Evolutionary conservation across 1,140 invertebrate genomes (phyloP), one percentile per base, ranked within the genome.

Genomic region (Carcinoscorpius rotundicauda): DNA sequence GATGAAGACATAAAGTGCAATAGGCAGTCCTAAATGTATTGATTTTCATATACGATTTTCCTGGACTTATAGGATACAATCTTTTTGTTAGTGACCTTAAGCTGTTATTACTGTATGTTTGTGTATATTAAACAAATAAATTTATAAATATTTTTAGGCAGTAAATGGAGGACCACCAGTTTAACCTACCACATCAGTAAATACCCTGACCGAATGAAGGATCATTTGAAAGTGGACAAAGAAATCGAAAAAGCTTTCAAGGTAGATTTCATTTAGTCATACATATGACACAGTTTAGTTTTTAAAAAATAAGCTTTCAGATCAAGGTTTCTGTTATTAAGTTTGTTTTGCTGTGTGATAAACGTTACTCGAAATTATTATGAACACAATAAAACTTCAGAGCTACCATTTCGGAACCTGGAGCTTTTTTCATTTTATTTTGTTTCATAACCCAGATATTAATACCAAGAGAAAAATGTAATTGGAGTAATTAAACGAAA

Each of bases 101-200:
- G 29, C 6, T 53, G 61, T 63, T 3, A 63, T 52, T 61, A 50
- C n/a, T 60, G 3, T 64, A 9, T 67, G 70, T 70, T 64, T 67
- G 65, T 61, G 69, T 29, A 29, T 29, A 29, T 29, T 29, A 29
- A 0, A 29, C 29, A 29, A 29, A 29, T 29, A 29, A 29, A 29
- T 29, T 29, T 29, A 29, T 29, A 29, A 29, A 29, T 29, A 29
- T 29, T 76, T 73, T 52, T 72, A 91, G 89, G 90, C 11, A 93
- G 89, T 70, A 85, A 91, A 76, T 95, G 92, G 92, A 82, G 88
- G 66, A 87, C 92, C 0, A 92, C 89, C 77, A 86, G 88, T 71
- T 78, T 96, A 48, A 91, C 88, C 1, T 96, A 94, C 78, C 87
- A 85, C 76, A 92, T 96, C 72, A 86, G 87, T 61, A 93, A 92